A percentile compares a stretch with the other conserved stretches of the same genome.
phyloP scores from a whole-genome alignment of 1,140 invertebrate species.

The Sycobia sp. region DNA sequence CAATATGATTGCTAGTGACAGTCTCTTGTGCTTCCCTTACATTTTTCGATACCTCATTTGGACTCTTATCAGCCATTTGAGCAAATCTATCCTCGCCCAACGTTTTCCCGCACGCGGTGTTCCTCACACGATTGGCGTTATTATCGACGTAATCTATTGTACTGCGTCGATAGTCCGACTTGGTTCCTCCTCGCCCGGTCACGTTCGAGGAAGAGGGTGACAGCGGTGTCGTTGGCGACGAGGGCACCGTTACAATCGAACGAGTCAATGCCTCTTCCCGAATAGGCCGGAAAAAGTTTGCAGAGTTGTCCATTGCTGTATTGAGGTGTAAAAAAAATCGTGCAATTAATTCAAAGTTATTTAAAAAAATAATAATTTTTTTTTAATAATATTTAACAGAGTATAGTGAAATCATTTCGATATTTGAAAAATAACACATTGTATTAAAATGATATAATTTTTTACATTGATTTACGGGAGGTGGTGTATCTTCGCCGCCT shows the following conservation, averaged over 20 bases:
- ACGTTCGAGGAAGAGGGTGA: conserved; percentile 50
- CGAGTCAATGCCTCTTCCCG: conserved; percentile 49
- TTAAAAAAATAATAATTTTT: not conserved
- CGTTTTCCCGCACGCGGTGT: conserved; percentile 42
- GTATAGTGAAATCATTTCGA: no score
- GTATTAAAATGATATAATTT: not conserved
- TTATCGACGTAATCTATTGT: conserved; percentile 61
- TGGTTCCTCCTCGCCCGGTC: conserved; percentile 51
- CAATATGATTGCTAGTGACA: conserved; percentile 20
- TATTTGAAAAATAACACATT: no score
- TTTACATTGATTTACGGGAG: conserved; percentile 49
- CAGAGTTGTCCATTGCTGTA: conserved; percentile 40
- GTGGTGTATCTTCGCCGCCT: conserved; percentile 55
- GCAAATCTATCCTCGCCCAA: conserved; percentile 46
- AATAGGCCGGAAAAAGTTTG: conserved; percentile 53
- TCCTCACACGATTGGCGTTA: conserved; percentile 58
- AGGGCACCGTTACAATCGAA: conserved; percentile 37
- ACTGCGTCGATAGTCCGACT: conserved; percentile 53
- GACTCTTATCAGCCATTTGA: conserved; percentile 52
- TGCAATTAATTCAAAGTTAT: not conserved
- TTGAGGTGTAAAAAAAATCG: conserved; percentile 10
- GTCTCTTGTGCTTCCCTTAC: conserved; percentile 40
- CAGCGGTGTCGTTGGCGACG: conserved; percentile 46
- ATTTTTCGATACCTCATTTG: conserved; percentile 49
- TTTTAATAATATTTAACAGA: no score